Evolutionary conservation across 1,140 invertebrate genomes (phyloP).

Genomic region (Brachionus angularis): DNA sequence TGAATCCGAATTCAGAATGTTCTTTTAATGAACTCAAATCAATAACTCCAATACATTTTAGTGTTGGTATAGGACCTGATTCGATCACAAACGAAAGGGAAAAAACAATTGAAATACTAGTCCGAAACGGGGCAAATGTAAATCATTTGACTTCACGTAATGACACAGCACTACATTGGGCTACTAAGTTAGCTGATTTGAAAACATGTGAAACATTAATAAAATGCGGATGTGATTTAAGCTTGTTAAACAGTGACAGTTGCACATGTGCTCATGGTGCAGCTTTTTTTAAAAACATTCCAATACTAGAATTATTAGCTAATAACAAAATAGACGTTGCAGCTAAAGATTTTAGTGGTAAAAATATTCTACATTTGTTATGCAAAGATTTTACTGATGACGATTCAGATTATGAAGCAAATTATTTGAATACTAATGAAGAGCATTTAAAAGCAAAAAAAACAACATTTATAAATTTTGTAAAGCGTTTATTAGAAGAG

Average conservation of each 20-base stretch:
- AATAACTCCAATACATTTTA: slow-evolving; percentile 32
- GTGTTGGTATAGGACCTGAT: slow-evolving; percentile 31
- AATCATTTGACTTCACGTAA: not conserved
- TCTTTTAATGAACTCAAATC: not conserved
- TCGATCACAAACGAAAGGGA: slow-evolving; percentile 22
- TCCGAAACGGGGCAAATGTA: not conserved
- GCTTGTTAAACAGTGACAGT: slow-evolving; percentile 6
- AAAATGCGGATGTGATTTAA: slow-evolving; percentile 7
- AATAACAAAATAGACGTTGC: not conserved
- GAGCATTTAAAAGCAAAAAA: not conserved
- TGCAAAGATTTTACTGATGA: slow-evolving; percentile 24
- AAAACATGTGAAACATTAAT: slow-evolving; percentile 17
- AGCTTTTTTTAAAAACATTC: slow-evolving; percentile 31
- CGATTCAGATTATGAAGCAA: not conserved
- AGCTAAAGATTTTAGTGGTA: slow-evolving; percentile 8
- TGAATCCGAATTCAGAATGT: not conserved
- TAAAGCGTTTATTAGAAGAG: not conserved
- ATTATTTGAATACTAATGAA: not conserved
- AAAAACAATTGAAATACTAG: slow-evolving; percentile 4
- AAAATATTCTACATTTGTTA: slow-evolving; percentile 40
- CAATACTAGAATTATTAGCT: slow-evolving; percentile 10
- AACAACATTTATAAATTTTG: not conserved
- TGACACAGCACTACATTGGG: slow-evolving; percentile 27
- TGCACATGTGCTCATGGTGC: slow-evolving; percentile 43
- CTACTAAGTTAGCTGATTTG: slow-evolving; percentile 19